These are phyloP conservation scores for Andrena flavipes DNA, from an alignment of 2,888 invertebrate species.

Conservation along the genomic window DNA sequence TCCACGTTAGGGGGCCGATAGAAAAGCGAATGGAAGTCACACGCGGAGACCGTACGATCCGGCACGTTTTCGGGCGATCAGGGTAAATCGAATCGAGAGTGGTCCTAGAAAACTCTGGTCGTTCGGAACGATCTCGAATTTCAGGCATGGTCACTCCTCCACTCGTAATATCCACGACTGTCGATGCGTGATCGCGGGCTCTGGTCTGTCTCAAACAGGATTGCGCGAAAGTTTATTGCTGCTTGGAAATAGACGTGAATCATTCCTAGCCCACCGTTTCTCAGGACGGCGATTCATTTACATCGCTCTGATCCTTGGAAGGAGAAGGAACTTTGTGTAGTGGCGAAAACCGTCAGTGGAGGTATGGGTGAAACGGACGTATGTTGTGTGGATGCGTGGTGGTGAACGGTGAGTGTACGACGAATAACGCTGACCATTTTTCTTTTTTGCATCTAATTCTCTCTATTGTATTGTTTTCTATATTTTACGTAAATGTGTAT, in stretches of 20 bases:
- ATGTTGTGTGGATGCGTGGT: too few relatives aligned
- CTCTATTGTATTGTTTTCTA: too few relatives aligned
- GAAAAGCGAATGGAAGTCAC: conserved; percentile 11
- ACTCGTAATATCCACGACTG: conserved; percentile 30
- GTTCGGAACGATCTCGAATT: conserved; percentile 36
- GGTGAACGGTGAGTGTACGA: too few relatives aligned
- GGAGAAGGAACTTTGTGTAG: not conserved
- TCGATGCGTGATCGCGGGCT: conserved; percentile 38
- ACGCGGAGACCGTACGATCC: conserved; percentile 9
- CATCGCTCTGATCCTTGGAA: not conserved
- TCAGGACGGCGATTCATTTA: conserved; percentile 31
- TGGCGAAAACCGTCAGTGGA: not conserved
- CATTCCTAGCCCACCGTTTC: conserved; percentile 27
- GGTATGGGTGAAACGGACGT: too few relatives aligned
- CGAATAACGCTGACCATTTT: too few relatives aligned
- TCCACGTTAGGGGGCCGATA: not conserved
- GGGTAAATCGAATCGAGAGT: conserved; percentile 18
- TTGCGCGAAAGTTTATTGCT: conserved; percentile 44
- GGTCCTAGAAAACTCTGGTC: conserved; percentile 43
- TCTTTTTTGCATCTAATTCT: too few relatives aligned
- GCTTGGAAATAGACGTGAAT: conserved; percentile 55
- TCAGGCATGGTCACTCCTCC: conserved; percentile 26
- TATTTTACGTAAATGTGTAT: too few relatives aligned
- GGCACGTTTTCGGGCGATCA: conserved; percentile 15
- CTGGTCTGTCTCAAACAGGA: conserved; percentile 58